Conservation (phyloP, 1,140 invertebrate species). For the Panagrolaimus sp. region DNA sequence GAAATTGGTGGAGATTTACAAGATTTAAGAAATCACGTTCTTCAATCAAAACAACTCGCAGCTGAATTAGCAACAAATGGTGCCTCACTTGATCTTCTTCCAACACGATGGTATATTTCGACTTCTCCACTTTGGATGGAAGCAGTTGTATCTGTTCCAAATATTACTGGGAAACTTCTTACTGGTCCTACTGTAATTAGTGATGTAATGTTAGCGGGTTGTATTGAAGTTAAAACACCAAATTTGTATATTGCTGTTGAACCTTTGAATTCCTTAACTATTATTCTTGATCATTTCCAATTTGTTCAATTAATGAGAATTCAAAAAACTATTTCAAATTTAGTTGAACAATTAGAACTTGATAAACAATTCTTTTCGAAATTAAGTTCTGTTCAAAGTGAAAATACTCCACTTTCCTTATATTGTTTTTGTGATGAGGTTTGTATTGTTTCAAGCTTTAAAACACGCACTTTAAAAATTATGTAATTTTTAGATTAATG, state of each 20-base stretch:
- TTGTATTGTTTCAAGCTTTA: background rate
- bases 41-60: slow-evolving; percentile 17
- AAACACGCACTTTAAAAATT: background rate
- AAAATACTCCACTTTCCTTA: slow-evolving; percentile 19
- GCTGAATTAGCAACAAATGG: slow-evolving; percentile 7
- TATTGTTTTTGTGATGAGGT: slow-evolving; percentile 32
- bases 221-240: slow-evolving; percentile 1
- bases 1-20: background rate
- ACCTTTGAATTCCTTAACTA: slow-evolving; percentile 25
- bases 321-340: slow-evolving; percentile 32
- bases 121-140: slow-evolving; percentile 44
- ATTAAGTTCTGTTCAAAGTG: slow-evolving; percentile 10
- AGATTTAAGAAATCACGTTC: slow-evolving; percentile 1
- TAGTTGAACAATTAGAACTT: slow-evolving; percentile 35
- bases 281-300: slow-evolving; percentile 48
- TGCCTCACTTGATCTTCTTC: background rate
- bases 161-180: slow-evolving; percentile 10
- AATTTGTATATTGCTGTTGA: slow-evolving; percentile 31
- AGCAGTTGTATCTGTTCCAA: slow-evolving; percentile 14
- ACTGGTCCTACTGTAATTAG: background rate
- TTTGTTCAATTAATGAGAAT: slow-evolving; percentile 39
- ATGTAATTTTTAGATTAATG: slow-evolving; percentile 12
- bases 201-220: slow-evolving; percentile 12
- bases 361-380: slow-evolving; percentile 38
- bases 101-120: slow-evolving; percentile 18